phyloP scores from a whole-genome alignment of 2,797 vertebrate species.

The Melopsittacus undulatus region DNA sequence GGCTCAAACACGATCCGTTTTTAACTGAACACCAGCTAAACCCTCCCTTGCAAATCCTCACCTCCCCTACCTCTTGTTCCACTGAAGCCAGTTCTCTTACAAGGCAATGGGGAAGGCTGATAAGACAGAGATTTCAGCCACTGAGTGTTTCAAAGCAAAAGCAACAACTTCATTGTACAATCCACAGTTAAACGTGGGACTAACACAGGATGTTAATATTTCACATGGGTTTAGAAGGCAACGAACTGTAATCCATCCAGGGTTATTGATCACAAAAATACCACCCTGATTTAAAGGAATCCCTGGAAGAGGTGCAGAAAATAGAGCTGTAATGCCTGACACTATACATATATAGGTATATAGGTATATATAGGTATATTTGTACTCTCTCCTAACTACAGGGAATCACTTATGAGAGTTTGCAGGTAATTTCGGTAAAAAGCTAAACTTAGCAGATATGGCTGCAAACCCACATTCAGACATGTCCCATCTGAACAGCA shows the following conservation, averaged over 20 bases:
- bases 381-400: background rate
- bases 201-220: background rate
- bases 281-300: background rate
- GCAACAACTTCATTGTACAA: background rate
- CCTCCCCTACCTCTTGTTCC: background rate
- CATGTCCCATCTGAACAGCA: background rate
- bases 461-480: background rate
- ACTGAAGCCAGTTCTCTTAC: background rate
- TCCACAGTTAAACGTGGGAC: background rate
- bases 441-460: background rate
- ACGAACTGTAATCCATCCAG: background rate
- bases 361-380: background rate
- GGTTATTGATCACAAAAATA: background rate
- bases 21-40: background rate
- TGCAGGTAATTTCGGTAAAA: background rate
- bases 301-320: background rate
- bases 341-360: background rate
- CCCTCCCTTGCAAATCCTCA: background rate
- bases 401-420: background rate
- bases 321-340: background rate
- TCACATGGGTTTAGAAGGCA: background rate
- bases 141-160: background rate
- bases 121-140: background rate
- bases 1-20: background rate
- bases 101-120: fast-evolving